These are phyloP conservation scores for Lordiphosa clarofinis DNA, from an alignment of 1,140 invertebrate species.

Conservation along the genomic window DNA sequence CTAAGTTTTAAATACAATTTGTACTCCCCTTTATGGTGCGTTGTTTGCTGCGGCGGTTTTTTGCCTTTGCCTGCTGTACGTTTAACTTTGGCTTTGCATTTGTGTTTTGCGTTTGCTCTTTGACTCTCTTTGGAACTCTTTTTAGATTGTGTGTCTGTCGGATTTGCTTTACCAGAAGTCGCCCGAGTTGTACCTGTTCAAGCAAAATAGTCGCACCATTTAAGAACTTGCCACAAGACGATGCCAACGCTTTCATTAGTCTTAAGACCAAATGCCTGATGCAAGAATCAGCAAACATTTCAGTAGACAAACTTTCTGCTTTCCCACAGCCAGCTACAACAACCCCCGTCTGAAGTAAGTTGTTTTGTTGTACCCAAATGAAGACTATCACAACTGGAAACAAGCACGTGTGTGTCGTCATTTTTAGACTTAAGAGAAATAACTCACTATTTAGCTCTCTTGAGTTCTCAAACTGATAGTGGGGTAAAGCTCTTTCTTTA, in stretches of 20 bases:
- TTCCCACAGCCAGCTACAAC: not conserved
- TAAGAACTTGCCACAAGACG: no score
- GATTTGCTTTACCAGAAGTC: no score
- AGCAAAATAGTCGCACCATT: no score
- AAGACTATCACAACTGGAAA: conserved; percentile 6
- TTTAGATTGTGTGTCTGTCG: conserved; percentile 6
- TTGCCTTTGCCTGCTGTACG: conserved; percentile 16
- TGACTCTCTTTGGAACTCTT: conserved; percentile 8
- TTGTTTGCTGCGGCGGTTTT: conserved; percentile 13
- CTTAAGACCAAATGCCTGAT: conserved; percentile 40
- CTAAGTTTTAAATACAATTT: conserved; percentile 52
- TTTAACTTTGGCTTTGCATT: conserved; percentile 63
- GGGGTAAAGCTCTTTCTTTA: not conserved
- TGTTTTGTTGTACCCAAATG: conserved; percentile 20
- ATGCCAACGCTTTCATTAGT: conserved; percentile 13
- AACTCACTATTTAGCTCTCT: not conserved
- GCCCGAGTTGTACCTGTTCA: not conserved
- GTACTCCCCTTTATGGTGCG: conserved; percentile 52
- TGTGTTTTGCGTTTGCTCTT: conserved; percentile 28
- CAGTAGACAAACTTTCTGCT: conserved; percentile 19
- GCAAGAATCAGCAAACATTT: conserved; percentile 55
- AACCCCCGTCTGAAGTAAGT: conserved; percentile 16
- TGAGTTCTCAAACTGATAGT: not conserved
- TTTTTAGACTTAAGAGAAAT: conserved; percentile 17
- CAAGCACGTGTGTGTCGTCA: conserved; percentile 27